phyloP scores from a whole-genome alignment of 2,888 invertebrate species.

The Trypoxylon attenuatum region DNA sequence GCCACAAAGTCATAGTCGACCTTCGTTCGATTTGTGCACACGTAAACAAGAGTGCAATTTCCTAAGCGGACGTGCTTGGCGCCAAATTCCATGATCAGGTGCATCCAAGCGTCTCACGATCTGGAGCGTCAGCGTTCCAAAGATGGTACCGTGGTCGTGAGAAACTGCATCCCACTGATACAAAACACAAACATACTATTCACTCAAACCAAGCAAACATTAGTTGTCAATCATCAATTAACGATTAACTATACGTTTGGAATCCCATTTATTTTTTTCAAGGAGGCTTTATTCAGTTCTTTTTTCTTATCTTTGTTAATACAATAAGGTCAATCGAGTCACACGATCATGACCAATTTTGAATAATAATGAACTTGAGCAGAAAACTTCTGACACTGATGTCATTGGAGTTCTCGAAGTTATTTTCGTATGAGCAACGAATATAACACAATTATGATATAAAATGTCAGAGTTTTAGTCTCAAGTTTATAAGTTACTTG shows the following conservation, averaged over 20 bases:
- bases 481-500: no score
- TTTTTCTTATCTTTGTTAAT: no score
- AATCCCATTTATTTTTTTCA: not conserved
- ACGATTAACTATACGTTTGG: not conserved
- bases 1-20: constrained; percentile 8
- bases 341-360: no score
- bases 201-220: constrained; percentile 5
- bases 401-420: no score
- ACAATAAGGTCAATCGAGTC: no score
- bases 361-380: no score
- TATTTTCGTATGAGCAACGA: no score
- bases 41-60: constrained; percentile 24
- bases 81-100: constrained; percentile 1
- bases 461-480: no score
- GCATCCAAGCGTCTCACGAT: constrained; percentile 12
- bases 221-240: constrained; percentile 2
- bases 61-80: not conserved
- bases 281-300: no score
- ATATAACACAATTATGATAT: no score
- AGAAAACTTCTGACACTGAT: no score
- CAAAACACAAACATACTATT: not conserved
- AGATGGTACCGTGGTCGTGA: constrained; percentile 11
- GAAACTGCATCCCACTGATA: not conserved
- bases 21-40: constrained; percentile 25
- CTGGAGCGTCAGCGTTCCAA: not conserved